phyloP scores from a whole-genome alignment of 2,888 invertebrate genomes.

The Drosophila koepferae region DNA sequence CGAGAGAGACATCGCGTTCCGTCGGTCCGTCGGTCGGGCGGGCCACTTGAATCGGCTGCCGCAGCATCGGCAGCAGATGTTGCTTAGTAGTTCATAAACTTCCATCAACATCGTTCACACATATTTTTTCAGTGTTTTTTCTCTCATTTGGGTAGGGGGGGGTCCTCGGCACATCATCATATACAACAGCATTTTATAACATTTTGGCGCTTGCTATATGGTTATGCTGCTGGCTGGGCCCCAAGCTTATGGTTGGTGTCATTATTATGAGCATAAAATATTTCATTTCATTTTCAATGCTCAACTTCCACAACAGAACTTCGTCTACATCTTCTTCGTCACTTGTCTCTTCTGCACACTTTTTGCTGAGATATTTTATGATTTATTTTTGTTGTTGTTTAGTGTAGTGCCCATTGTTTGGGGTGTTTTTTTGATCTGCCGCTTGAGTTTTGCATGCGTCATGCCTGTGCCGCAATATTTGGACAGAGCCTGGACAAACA shows the following conservation, averaged over 20 bases:
- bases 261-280: constrained; percentile 80
- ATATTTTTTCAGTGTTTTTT: constrained; percentile 44
- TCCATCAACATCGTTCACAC: constrained; percentile 56
- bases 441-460: constrained; percentile 56
- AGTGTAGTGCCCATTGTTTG: constrained; percentile 35
- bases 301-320: constrained; percentile 29
- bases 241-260: constrained; percentile 63
- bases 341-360: constrained; percentile 6
- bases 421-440: constrained; percentile 61
- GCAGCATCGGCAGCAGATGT: constrained; percentile 45
- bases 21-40: constrained; percentile 31
- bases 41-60: constrained; percentile 73
- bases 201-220: constrained; percentile 60
- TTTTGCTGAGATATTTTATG: constrained; percentile 44
- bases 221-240: neutral
- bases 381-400: constrained; percentile 39
- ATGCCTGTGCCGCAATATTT: constrained; percentile 50
- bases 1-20: constrained; percentile 59
- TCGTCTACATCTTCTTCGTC: constrained; percentile 3
- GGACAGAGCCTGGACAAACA: constrained; percentile 51
- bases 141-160: neutral
- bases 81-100: constrained; percentile 62
- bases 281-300: constrained; percentile 73
- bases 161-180: constrained; percentile 49
- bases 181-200: constrained; percentile 61